Conservation (phyloP, 2,888 invertebrate species). For the Brachyptera risi region DNA sequence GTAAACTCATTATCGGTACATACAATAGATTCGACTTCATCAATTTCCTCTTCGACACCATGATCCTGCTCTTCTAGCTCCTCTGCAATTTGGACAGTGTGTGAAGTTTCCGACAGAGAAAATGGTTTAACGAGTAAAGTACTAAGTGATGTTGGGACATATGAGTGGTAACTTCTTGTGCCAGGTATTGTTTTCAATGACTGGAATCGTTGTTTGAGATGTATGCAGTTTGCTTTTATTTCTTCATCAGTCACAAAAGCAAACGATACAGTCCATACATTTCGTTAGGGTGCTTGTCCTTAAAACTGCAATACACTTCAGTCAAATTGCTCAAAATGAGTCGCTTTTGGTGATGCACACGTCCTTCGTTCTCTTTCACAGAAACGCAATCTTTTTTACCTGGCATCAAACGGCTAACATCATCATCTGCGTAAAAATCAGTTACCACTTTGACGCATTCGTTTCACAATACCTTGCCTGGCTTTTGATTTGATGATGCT, state of each 20-base stretch:
- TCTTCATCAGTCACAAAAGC: constrained; percentile 7
- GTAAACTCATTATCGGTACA: too few relatives aligned
- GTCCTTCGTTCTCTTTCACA: background rate
- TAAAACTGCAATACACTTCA: background rate
- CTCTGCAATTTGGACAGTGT: too few relatives aligned
- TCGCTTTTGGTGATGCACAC: background rate
- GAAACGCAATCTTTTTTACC: constrained; percentile 6
- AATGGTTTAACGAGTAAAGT: too few relatives aligned
- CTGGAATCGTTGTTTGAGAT: background rate
- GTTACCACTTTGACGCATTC: background rate
- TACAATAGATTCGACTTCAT: too few relatives aligned
- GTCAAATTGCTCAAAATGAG: background rate
- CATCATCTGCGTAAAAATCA: background rate
- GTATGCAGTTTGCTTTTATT: background rate
- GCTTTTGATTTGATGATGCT: background rate
- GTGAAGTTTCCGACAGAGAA: too few relatives aligned
- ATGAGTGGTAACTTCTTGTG: background rate
- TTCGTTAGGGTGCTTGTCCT: background rate
- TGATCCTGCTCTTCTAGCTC: too few relatives aligned
- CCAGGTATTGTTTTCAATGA: background rate
- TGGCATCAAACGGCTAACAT: background rate
- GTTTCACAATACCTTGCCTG: background rate
- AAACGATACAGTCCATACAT: background rate
- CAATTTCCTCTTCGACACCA: too few relatives aligned
- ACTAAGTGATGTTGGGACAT: background rate